Conservation (phyloP, 2,888 invertebrate species). For the Tiliacea citrago region DNA sequence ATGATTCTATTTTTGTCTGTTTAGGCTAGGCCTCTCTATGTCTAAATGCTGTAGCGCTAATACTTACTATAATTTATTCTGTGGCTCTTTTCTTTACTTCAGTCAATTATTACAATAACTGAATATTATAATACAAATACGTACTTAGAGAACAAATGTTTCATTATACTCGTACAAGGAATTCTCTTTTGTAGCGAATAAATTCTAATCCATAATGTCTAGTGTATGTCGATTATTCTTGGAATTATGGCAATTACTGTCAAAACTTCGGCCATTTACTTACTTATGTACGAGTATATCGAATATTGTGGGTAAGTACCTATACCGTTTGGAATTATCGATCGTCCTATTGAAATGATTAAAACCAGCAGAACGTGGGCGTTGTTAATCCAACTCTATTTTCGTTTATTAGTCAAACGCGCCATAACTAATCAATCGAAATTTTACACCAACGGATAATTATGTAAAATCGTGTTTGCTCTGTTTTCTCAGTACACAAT, state of each 20-base stretch:
- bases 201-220: slow-evolving; percentile 48
- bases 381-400: slow-evolving; percentile 24
- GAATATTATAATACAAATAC: slow-evolving; percentile 36
- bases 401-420: slow-evolving; percentile 4
- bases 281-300: slow-evolving; percentile 66
- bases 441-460: slow-evolving; percentile 36
- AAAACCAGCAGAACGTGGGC: slow-evolving; percentile 55
- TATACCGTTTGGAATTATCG: slow-evolving; percentile 70
- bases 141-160: slow-evolving; percentile 41
- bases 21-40: background rate
- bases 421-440: slow-evolving; percentile 38
- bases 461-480: slow-evolving; percentile 1
- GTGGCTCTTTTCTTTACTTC: slow-evolving; percentile 15
- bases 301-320: slow-evolving; percentile 64
- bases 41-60: background rate
- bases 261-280: slow-evolving; percentile 75
- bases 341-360: slow-evolving; percentile 67
- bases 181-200: slow-evolving; percentile 37
- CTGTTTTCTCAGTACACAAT: slow-evolving; percentile 24
- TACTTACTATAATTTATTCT: slow-evolving; percentile 20
- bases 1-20: background rate
- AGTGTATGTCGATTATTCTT: slow-evolving; percentile 54
- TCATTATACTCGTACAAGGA: slow-evolving; percentile 29
- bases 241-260: slow-evolving; percentile 75
- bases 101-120: slow-evolving; percentile 11